Conservation (phyloP, 2,888 invertebrate genomes). For the Heterodera filipjevi region DNA sequence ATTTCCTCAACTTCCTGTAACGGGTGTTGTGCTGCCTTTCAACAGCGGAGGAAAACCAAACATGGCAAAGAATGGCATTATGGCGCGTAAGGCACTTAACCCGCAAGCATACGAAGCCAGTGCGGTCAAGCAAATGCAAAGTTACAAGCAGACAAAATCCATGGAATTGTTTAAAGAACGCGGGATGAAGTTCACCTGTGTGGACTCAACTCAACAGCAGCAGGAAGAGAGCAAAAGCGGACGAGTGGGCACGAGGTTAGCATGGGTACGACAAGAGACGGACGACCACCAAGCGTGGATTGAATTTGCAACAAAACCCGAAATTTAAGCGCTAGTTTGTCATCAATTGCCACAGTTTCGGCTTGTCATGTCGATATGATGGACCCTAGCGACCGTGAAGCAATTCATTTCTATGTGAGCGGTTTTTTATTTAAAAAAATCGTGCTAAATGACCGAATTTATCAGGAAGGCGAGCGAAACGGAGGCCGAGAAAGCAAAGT, state of each 20-base stretch:
- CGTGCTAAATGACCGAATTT: background rate
- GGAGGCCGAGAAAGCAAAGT: background rate
- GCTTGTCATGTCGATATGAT: conserved; percentile 5
- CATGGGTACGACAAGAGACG: background rate
- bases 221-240: background rate
- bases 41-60: background rate
- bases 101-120: background rate
- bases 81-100: background rate
- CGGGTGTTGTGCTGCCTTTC: background rate
- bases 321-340: background rate
- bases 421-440: background rate
- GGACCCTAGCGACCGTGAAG: conserved; percentile 4
- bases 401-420: conserved; percentile 1
- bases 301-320: background rate
- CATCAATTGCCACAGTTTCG: background rate
- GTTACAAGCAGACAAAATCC: conserved; percentile 19
- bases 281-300: background rate
- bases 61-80: background rate
- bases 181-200: conserved; percentile 12
- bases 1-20: background rate
- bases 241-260: background rate
- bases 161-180: conserved; percentile 27
- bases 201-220: background rate
- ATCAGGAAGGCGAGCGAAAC: background rate
- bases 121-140: conserved; percentile 20